Conservation (phyloP, 2,888 invertebrate species). For the Bombylius discolor region DNA sequence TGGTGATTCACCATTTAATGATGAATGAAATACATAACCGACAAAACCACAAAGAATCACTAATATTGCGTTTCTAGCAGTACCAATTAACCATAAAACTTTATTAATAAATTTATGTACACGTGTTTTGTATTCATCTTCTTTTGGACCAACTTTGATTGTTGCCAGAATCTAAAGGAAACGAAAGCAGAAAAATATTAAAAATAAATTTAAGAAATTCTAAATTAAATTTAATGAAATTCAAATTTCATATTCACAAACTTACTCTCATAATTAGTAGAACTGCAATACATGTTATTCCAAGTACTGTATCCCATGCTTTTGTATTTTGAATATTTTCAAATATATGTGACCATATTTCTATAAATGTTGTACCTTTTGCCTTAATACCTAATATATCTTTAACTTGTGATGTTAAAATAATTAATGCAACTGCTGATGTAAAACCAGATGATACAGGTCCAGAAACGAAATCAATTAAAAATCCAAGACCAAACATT, state of each 20-base stretch:
- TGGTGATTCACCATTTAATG: conserved; percentile 39
- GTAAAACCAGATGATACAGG: conserved; percentile 84
- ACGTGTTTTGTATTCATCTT: conserved; percentile 40
- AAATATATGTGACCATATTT: conserved; percentile 62
- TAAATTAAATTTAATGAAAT: neutral
- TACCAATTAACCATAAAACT: conserved; percentile 60
- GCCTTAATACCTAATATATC: conserved; percentile 63
- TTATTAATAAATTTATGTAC: conserved; percentile 50
- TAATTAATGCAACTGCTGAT: conserved; percentile 78
- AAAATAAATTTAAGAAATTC: neutral
- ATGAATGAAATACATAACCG: conserved; percentile 47
- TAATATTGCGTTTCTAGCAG: conserved; percentile 71
- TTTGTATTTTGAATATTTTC: conserved; percentile 50
- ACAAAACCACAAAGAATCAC: conserved; percentile 62
- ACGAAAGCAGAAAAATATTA: neutral
- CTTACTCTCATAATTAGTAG: conserved; percentile 64
- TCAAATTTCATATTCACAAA: neutral
- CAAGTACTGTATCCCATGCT: conserved; percentile 62
- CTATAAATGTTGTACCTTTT: conserved; percentile 60
- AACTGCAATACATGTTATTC: conserved; percentile 58
- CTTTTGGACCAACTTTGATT: conserved; percentile 46
- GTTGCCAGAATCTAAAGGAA: conserved; percentile 49
- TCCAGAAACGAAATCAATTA: conserved; percentile 80
- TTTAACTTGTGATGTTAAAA: conserved; percentile 78
- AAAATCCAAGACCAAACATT: conserved; percentile 67